phyloP scores from a whole-genome alignment of 2,888 invertebrate genomes.

The Sericinus montela region DNA sequence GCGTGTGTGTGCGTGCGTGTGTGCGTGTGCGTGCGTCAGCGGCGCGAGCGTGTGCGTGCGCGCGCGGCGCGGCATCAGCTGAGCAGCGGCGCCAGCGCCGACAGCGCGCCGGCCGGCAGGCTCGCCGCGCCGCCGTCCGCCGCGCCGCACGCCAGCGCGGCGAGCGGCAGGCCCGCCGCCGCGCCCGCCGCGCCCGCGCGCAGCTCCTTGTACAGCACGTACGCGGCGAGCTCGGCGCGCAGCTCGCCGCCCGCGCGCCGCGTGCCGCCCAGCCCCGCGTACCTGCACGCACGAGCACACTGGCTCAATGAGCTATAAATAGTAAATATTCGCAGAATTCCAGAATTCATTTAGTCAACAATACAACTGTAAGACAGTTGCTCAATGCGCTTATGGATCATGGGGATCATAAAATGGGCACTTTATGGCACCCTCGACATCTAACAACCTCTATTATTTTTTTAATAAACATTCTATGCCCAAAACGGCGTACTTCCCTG shows the following conservation, averaged over 20 bases:
- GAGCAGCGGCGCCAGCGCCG: conserved; percentile 12
- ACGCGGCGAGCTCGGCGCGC: conserved; percentile 70
- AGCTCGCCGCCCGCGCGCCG: conserved; percentile 42
- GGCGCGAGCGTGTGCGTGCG: conserved; percentile 5
- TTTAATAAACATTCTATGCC: too few relatives aligned
- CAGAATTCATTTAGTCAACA: too few relatives aligned
- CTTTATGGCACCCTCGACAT: too few relatives aligned
- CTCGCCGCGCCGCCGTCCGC: too few relatives aligned
- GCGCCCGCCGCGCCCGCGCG: conserved; percentile 45
- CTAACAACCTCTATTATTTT: too few relatives aligned
- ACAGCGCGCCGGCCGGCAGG: background rate
- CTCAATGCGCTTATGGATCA: too few relatives aligned
- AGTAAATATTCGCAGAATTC: too few relatives aligned
- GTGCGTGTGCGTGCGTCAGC: background rate
- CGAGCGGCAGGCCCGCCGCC: conserved; percentile 23
- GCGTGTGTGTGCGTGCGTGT: background rate
- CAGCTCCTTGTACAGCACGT: conserved; percentile 79
- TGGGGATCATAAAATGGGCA: too few relatives aligned
- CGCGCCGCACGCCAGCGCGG: background rate
- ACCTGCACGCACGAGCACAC: conserved; percentile 36
- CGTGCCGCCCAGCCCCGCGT: conserved; percentile 52
- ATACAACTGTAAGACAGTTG: too few relatives aligned
- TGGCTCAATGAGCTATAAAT: too few relatives aligned
- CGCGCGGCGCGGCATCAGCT: conserved; percentile 15
- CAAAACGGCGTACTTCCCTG: too few relatives aligned